These are phyloP conservation scores for Trichogramma evanescens DNA, from an alignment of 2,888 invertebrate genomes.

Conservation along the genomic window DNA sequence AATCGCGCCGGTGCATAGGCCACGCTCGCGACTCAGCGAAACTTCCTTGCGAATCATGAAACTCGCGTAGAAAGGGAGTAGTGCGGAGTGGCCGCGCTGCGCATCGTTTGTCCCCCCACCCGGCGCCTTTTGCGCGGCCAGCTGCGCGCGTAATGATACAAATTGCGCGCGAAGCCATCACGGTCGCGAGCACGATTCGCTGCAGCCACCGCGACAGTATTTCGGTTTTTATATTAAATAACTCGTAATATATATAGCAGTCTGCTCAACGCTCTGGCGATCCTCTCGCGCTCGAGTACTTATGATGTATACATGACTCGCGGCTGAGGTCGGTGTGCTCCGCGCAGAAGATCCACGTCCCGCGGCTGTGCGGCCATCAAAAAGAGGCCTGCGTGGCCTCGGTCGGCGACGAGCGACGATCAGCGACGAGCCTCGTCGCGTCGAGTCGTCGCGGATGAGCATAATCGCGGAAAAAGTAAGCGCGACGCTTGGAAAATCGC, in stretches of 20 bases:
- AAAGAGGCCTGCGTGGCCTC: constrained; percentile 5
- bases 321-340: not conserved
- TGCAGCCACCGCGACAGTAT: too few species aligned
- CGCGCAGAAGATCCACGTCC: not conserved
- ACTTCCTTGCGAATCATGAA: constrained; percentile 35
- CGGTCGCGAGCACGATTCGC: too few species aligned
- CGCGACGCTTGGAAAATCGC: constrained; percentile 3
- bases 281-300: not conserved
- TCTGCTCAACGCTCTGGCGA: not conserved
- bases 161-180: too few species aligned
- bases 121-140: constrained; percentile 5
- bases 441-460: too few species aligned
- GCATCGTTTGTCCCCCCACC: constrained; percentile 44
- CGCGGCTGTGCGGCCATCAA: constrained; percentile 26
- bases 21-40: not conserved
- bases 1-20: not conserved
- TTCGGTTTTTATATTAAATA: not conserved
- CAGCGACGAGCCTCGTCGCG: not conserved
- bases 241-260: not conserved
- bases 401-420: not conserved
- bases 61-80: constrained; percentile 44
- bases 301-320: not conserved
- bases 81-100: constrained; percentile 47
- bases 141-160: too few species aligned
- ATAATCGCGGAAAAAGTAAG: not conserved